phyloP scores from a whole-genome alignment of 2,113 vertebrate genomes.

The Gallinago jamesoni region DNA sequence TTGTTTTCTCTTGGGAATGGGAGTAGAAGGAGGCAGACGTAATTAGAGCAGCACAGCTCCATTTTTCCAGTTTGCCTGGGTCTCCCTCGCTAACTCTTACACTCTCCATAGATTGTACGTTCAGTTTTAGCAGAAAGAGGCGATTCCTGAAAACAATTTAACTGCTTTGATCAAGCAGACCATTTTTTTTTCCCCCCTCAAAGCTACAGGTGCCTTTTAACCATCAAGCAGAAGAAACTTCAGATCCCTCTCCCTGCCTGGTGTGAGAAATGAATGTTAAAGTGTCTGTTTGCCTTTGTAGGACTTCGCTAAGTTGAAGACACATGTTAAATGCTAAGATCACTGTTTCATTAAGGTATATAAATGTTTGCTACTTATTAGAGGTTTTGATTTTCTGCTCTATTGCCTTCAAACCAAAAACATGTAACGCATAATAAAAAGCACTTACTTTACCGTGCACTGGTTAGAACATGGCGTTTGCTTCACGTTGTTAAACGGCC shows the following conservation, averaged over 20 bases:
- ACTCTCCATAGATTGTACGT: fast-evolving
- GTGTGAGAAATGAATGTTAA: not conserved
- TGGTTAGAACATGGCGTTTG: not conserved
- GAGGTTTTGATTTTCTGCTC: conserved; percentile 19
- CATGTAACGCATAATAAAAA: not conserved
- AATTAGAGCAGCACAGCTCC: not conserved
- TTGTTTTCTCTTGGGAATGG: not conserved
- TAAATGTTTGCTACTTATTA: not conserved
- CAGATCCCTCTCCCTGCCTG: not conserved
- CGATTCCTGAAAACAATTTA: not conserved
- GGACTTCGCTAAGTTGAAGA: not conserved
- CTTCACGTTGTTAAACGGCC: not conserved
- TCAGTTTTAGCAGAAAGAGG: not conserved
- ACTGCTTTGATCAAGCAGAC: not conserved
- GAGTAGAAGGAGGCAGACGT: not conserved
- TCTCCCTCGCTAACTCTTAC: not conserved
- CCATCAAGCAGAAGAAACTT: not conserved
- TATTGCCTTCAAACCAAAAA: not conserved
- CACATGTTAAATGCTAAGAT: not conserved
- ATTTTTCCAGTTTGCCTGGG: not conserved
- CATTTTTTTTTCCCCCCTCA: fast-evolving
- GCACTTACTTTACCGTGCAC: not conserved
- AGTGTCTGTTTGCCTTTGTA: not conserved
- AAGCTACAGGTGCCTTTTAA: not conserved
- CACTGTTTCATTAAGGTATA: not conserved